These are phyloP conservation scores for Enteromius paludinosus DNA, from an alignment of 2,797 vertebrate species.

Conservation along the genomic window DNA sequence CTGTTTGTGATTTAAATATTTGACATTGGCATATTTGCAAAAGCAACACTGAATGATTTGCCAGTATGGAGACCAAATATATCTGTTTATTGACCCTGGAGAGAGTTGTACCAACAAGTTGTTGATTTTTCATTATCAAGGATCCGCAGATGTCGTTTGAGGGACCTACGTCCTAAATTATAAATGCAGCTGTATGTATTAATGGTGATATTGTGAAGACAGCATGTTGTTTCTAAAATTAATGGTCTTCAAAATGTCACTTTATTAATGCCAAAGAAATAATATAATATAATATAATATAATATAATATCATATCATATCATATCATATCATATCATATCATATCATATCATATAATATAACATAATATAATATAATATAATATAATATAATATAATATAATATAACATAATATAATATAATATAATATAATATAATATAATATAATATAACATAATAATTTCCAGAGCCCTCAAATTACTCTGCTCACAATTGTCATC, in stretches of 20 bases:
- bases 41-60: constrained; percentile 87
- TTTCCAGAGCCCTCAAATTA: neutral
- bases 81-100: neutral
- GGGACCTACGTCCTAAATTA: neutral
- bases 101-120: neutral
- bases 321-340: too few relatives aligned
- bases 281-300: neutral
- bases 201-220: neutral
- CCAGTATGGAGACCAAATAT: constrained; percentile 64
- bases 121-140: neutral
- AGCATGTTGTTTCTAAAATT: neutral
- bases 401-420: too few relatives aligned
- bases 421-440: too few relatives aligned
- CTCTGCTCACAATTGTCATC: neutral
- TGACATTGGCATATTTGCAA: constrained; percentile 85
- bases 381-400: too few relatives aligned
- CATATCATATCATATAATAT: too few relatives aligned
- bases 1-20: constrained; percentile 91
- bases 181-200: neutral
- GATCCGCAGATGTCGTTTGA: neutral
- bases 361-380: too few relatives aligned
- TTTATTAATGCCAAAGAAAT: neutral
- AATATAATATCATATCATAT: neutral
- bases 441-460: too few relatives aligned
- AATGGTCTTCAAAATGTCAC: neutral